phyloP scores from a whole-genome alignment of 2,888 invertebrate species.

The Cyrtodaria siliqua region DNA sequence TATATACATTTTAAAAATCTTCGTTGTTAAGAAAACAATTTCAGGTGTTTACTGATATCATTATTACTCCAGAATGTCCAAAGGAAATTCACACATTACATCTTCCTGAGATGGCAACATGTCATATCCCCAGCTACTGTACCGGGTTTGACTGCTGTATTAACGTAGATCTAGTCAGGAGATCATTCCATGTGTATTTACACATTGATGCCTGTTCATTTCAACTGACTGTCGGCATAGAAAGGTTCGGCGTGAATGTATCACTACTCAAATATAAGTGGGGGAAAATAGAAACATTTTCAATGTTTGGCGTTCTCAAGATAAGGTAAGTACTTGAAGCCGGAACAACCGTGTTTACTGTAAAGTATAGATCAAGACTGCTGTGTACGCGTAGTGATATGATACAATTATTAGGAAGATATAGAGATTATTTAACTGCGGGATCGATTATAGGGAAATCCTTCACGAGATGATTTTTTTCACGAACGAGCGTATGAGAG shows the following conservation, averaged over 20 bases:
- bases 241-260: slow-evolving; percentile 53
- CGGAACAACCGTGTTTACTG: too few species aligned
- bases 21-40: too few species aligned
- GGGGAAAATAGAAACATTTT: slow-evolving; percentile 56
- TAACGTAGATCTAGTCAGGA: slow-evolving; percentile 35
- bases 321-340: slow-evolving; percentile 26
- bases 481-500: too few species aligned
- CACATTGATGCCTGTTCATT: slow-evolving; percentile 67
- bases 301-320: slow-evolving; percentile 28
- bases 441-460: too few species aligned
- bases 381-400: too few species aligned
- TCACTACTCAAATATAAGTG: slow-evolving; percentile 64
- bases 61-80: slow-evolving; percentile 65
- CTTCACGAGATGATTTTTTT: too few species aligned
- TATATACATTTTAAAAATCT: too few species aligned
- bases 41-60: too few species aligned
- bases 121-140: slow-evolving; percentile 46
- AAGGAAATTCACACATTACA: slow-evolving; percentile 23
- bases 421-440: too few species aligned
- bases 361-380: too few species aligned
- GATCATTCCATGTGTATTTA: slow-evolving; percentile 58
- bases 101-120: slow-evolving; percentile 46
- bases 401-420: too few species aligned
- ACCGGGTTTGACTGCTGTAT: slow-evolving; percentile 62
- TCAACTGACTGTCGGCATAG: slow-evolving; percentile 61